Percentiles rank a stretch among this genome's conserved stretches.
phyloP scores from a whole-genome alignment of 2,113 vertebrate genomes.

The Caranx ignobilis region DNA sequence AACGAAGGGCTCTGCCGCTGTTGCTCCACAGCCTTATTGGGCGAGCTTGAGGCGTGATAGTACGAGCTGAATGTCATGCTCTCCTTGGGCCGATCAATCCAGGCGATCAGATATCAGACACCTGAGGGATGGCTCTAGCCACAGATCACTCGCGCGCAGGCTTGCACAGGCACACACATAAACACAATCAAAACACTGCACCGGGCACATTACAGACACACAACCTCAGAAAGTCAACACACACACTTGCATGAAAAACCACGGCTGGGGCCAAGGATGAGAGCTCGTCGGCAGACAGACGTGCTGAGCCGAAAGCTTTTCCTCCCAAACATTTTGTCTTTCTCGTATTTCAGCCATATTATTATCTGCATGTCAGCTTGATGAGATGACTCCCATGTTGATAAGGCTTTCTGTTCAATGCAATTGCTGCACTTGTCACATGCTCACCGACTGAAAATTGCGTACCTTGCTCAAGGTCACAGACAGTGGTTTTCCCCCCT shows the following conservation, averaged over 20 bases:
- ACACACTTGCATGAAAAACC: constrained; percentile 42
- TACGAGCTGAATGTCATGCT: constrained; percentile 80
- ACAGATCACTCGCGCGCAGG: constrained; percentile 41
- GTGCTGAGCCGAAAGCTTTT: constrained; percentile 43
- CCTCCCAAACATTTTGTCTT: constrained; percentile 44
- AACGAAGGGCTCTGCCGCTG: constrained; percentile 34
- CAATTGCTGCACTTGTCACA: constrained; percentile 55
- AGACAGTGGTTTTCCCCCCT: constrained; percentile 46
- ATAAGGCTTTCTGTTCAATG: constrained; percentile 43
- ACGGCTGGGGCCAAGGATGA: constrained; percentile 46
- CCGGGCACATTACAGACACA: constrained; percentile 10
- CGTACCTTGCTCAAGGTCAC: constrained; percentile 71
- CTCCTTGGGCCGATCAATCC: constrained; percentile 83
- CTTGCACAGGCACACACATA: constrained; percentile 21
- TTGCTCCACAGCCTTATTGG: constrained; percentile 47
- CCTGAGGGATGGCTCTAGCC: constrained; percentile 74
- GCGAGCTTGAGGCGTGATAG: constrained; percentile 47
- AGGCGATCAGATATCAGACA: constrained; percentile 82
- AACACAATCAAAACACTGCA: constrained; percentile 41
- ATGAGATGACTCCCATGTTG: constrained; percentile 59
- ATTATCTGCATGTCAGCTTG: constrained; percentile 70
- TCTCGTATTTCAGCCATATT: constrained; percentile 59
- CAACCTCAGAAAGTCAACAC: constrained; percentile 14
- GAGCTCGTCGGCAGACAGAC: constrained; percentile 25
- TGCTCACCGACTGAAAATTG: constrained; percentile 55